A percentile compares a stretch with the other conserved stretches of the same genome.
phyloP scores from a whole-genome alignment of 2,888 invertebrate genomes.

The Pomacea canaliculata region DNA sequence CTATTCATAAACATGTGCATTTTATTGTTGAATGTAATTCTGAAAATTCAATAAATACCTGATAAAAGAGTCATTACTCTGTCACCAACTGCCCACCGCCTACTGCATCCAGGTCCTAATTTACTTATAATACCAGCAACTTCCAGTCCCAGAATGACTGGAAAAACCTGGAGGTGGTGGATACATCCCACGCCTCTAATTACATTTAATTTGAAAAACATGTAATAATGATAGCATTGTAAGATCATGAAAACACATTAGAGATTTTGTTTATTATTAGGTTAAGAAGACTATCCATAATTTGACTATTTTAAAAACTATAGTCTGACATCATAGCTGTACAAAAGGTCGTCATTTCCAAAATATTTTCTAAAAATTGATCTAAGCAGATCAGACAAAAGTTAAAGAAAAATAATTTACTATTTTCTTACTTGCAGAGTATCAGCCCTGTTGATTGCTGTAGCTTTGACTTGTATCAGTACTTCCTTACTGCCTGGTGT shows the following conservation, averaged over 20 bases:
- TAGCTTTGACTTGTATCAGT: slow-evolving; percentile 62
- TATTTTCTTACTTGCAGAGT: slow-evolving; percentile 59
- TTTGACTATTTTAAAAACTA: too few species aligned
- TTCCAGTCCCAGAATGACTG: slow-evolving; percentile 68
- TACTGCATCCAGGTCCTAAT: slow-evolving; percentile 52
- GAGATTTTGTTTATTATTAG: too few species aligned
- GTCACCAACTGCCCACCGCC: slow-evolving; percentile 62
- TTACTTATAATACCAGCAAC: slow-evolving; percentile 64
- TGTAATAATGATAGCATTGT: background rate
- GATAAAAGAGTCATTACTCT: slow-evolving; percentile 68
- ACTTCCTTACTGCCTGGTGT: slow-evolving; percentile 53
- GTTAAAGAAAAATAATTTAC: too few species aligned
- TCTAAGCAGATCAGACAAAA: too few species aligned
- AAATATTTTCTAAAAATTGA: too few species aligned
- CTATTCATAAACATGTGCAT: too few species aligned
- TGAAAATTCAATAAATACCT: slow-evolving; percentile 42
- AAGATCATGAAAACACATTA: background rate
- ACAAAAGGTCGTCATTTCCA: too few species aligned
- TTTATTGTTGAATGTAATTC: too few species aligned
- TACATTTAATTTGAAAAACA: background rate
- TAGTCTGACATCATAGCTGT: too few species aligned
- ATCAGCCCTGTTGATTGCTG: slow-evolving; percentile 68
- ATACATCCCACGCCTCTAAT: slow-evolving; percentile 67
- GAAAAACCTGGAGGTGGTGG: slow-evolving; percentile 65
- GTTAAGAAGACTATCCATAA: too few species aligned